Evolutionary conservation across 53 echinoderm and acorn worm species (phyloP).

Genomic region (Echinometra lucunter): DNA sequence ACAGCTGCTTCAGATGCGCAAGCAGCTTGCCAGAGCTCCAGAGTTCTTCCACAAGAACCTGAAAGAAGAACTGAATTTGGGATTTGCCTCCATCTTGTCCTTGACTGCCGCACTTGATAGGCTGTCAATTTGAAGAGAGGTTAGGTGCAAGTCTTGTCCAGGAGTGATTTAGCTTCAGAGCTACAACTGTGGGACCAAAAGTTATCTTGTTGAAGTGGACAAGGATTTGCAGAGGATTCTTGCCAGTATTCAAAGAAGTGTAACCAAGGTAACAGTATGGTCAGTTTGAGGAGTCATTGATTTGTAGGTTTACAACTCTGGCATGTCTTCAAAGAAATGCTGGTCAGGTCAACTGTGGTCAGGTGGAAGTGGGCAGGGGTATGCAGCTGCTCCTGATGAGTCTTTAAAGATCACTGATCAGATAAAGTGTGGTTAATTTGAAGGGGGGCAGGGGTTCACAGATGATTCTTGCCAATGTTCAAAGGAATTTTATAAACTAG

Average conservation of each 20-base stretch:
- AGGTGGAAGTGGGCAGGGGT: neutral
- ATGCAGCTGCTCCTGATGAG: neutral
- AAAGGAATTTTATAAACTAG: too few relatives aligned
- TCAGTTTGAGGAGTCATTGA: neutral
- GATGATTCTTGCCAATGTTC: too few relatives aligned
- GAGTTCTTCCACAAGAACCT: slow-evolving; percentile 88
- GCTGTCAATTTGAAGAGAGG: slow-evolving; percentile 51
- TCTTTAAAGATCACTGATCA: neutral
- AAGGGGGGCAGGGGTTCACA: neutral
- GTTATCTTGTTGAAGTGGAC: neutral
- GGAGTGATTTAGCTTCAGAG: neutral
- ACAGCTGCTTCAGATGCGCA: slow-evolving; percentile 88
- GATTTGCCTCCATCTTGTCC: slow-evolving; percentile 78
- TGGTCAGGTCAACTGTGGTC: neutral
- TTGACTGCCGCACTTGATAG: slow-evolving; percentile 88
- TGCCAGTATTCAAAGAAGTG: neutral
- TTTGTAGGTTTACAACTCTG: neutral
- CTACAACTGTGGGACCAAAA: neutral
- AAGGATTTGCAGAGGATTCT: neutral
- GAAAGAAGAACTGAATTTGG: slow-evolving; percentile 78
- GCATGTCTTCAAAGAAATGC: neutral
- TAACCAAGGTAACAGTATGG: neutral
- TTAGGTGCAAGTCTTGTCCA: neutral
- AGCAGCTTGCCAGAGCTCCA: slow-evolving; percentile 86
- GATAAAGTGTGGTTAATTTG: neutral